A percentile compares a stretch with the other conserved stretches of the same genome.
Conservation (phyloP, 2,113 vertebrate genomes). For the Centropristis striata region DNA sequence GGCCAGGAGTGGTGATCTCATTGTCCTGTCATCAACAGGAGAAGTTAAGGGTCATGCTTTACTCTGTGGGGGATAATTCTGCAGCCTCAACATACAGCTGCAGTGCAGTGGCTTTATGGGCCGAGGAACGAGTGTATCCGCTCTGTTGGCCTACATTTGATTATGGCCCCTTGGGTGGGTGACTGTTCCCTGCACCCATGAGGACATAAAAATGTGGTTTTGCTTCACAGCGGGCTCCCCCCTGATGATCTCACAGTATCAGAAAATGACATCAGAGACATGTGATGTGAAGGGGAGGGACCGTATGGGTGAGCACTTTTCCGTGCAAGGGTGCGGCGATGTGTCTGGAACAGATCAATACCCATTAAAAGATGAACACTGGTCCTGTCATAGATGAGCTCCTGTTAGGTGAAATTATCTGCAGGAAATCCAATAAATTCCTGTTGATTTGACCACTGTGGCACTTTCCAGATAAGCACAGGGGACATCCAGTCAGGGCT, state of each 20-base stretch:
- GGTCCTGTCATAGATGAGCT: slow-evolving; percentile 14
- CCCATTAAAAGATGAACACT: slow-evolving; percentile 37
- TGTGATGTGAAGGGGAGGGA: not conserved
- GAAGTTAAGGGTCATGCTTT: slow-evolving; percentile 37
- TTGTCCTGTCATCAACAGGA: slow-evolving; percentile 22
- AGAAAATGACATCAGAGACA: slow-evolving; percentile 32
- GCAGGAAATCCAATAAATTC: slow-evolving; percentile 34
- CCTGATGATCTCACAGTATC: slow-evolving; percentile 39
- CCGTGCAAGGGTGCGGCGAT: not conserved
- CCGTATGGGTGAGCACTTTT: not conserved
- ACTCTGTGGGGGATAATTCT: slow-evolving; percentile 18
- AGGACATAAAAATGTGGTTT: slow-evolving; percentile 25
- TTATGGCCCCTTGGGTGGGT: slow-evolving; percentile 21
- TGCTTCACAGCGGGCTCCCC: slow-evolving; percentile 14
- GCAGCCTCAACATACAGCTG: slow-evolving; percentile 33
- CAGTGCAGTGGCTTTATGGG: not conserved
- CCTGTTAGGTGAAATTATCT: slow-evolving; percentile 31
- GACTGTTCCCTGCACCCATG: slow-evolving; percentile 23
- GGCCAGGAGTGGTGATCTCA: slow-evolving; percentile 39
- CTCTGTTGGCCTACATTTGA: slow-evolving; percentile 38
- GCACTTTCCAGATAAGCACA: slow-evolving; percentile 7
- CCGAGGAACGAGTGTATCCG: not conserved
- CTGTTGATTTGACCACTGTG: slow-evolving; percentile 20
- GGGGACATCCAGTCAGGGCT: not conserved
- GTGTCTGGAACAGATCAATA: slow-evolving; percentile 5